Evolutionary conservation across 1,140 invertebrate species (phyloP).

Genomic region (Tetragnatha versicolor): DNA sequence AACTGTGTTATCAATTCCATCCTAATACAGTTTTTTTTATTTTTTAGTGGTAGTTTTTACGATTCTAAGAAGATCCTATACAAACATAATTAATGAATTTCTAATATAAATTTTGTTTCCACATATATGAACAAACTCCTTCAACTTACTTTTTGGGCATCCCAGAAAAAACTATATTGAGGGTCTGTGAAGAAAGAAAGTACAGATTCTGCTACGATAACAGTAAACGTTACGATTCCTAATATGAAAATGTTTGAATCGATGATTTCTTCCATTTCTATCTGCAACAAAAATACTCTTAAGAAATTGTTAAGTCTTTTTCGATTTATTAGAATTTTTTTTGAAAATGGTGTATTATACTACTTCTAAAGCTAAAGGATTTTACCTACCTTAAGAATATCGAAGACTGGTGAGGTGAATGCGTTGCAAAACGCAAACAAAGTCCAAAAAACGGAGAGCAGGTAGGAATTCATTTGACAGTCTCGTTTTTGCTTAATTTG

Average conservation of each 20-base stretch:
- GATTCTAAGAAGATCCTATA: not conserved
- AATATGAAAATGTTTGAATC: not conserved
- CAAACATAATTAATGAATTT: not conserved
- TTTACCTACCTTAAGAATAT: not conserved
- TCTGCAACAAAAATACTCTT: not conserved
- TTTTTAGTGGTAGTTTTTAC: not conserved
- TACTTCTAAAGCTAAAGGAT: not conserved
- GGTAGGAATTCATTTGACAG: conserved; percentile 4
- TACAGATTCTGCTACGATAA: not conserved
- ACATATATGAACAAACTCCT: not conserved
- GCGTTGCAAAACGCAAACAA: not conserved
- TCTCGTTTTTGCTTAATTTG: conserved; percentile 20
- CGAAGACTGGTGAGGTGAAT: conserved; percentile 4
- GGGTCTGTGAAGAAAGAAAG: conserved; percentile 27
- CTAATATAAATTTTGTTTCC: not conserved
- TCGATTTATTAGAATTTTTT: too few species aligned
- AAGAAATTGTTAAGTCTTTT: not conserved
- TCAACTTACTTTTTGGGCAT: conserved; percentile 5
- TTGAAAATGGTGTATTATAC: too few species aligned
- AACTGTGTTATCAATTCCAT: not conserved
- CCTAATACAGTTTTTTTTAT: not conserved
- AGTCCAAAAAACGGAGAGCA: conserved; percentile 16
- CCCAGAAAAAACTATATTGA: conserved; percentile 3
- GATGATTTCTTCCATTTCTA: not conserved
- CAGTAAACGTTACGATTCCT: not conserved